These are phyloP conservation scores for Campoplex nolae DNA, from an alignment of 2,888 invertebrate genomes.

Conservation along the genomic window DNA sequence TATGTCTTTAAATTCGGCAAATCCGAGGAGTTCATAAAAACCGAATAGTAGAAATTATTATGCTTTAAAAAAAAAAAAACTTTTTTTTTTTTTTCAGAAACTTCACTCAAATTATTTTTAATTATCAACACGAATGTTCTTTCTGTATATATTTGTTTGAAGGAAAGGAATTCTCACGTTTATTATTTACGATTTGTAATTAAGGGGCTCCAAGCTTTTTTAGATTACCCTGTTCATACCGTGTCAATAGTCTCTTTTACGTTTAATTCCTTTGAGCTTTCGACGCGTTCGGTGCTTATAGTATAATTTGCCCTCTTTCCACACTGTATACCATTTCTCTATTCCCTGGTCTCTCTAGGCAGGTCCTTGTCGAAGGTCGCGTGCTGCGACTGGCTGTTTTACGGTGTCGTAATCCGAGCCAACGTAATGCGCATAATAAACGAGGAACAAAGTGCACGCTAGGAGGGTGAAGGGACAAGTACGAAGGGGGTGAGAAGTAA, in stretches of 20 bases:
- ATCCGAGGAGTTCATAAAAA: neutral
- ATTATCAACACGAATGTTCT: neutral
- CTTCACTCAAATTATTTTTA: neutral
- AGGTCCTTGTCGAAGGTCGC: constrained; percentile 30
- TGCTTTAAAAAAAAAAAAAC: neutral
- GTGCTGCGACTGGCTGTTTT: constrained; percentile 52
- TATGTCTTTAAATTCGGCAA: neutral
- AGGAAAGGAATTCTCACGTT: neutral
- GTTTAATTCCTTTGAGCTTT: constrained; percentile 18
- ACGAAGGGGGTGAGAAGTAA: constrained; percentile 23
- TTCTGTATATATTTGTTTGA: neutral
- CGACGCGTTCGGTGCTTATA: neutral
- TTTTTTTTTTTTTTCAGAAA: neutral
- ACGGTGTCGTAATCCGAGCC: constrained; percentile 60
- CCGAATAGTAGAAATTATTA: neutral
- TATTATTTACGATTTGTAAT: neutral
- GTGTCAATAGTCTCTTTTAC: constrained; percentile 20
- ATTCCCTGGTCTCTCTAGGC: neutral
- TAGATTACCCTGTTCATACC: constrained; percentile 39
- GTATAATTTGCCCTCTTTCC: constrained; percentile 16
- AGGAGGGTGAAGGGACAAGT: constrained; percentile 3
- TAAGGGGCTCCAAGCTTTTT: constrained; percentile 3
- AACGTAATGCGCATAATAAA: constrained; percentile 66
- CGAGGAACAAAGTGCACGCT: constrained; percentile 41
- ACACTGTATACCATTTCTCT: constrained; percentile 11